Evolutionary conservation across 2,113 vertebrate species (phyloP).

Genomic region (Motacilla tschutschensis): DNA sequence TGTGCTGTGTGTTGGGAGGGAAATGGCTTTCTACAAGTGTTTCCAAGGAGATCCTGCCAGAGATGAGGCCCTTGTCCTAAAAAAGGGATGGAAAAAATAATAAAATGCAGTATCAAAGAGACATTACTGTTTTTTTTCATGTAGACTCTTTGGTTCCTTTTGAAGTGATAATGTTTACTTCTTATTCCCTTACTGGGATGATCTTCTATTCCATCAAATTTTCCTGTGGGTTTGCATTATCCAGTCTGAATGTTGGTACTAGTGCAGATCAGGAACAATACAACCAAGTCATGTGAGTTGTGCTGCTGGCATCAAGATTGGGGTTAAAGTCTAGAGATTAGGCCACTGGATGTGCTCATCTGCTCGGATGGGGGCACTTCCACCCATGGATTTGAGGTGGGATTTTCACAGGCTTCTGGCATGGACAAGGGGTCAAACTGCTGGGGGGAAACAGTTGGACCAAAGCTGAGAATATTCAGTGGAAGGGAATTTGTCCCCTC

Average conservation of each 20-base stretch:
- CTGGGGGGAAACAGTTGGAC: not conserved
- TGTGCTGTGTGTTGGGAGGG: not conserved
- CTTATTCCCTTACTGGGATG: not conserved
- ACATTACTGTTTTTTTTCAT: not conserved
- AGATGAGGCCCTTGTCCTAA: not conserved
- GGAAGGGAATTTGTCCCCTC: not conserved
- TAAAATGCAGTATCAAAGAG: constrained; percentile 8
- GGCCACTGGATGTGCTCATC: not conserved
- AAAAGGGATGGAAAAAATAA: not conserved
- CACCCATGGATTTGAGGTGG: not conserved
- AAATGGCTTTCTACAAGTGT: not conserved
- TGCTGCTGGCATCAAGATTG: not conserved
- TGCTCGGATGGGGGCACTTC: not conserved
- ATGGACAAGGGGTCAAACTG: not conserved
- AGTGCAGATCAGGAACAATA: not conserved
- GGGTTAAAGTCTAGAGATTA: not conserved
- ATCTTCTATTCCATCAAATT: not conserved
- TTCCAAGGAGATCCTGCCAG: constrained; percentile 32
- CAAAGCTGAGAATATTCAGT: not conserved
- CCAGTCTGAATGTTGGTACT: not conserved
- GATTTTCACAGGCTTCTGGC: not conserved
- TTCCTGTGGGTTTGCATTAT: not conserved
- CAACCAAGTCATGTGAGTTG: not conserved
- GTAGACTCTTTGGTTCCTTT: not conserved
- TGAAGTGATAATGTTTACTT: constrained; percentile 19